Evolutionary conservation across 2,113 vertebrate species (phyloP).

Genomic region (Syngnathus scovelli): DNA sequence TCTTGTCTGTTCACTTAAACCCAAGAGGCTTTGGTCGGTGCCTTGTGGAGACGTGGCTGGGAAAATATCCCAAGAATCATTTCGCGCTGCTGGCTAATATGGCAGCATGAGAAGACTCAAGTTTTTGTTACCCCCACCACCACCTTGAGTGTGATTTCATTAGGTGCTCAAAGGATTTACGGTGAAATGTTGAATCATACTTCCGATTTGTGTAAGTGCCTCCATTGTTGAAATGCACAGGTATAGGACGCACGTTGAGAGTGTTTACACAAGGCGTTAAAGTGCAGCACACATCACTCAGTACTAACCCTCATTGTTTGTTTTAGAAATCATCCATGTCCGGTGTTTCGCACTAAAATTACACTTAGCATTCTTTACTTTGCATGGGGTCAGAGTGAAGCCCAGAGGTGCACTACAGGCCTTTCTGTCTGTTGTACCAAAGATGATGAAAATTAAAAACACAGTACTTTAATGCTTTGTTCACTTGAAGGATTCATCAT

Average conservation of each 20-base stretch:
- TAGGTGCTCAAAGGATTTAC: not conserved
- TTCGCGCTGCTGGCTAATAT: no score
- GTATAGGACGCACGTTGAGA: slow-evolving; percentile 33
- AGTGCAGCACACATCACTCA: slow-evolving; percentile 43
- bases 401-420: slow-evolving; percentile 36
- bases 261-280: slow-evolving; percentile 62
- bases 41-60: no score
- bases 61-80: no score
- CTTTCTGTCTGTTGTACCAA: slow-evolving; percentile 38
- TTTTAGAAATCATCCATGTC: slow-evolving; percentile 67
- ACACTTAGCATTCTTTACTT: slow-evolving; percentile 41
- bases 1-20: no score
- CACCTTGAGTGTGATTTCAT: no score
- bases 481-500: slow-evolving; percentile 41
- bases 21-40: no score
- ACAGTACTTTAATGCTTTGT: slow-evolving; percentile 33
- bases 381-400: slow-evolving; percentile 39
- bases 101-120: no score
- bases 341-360: slow-evolving; percentile 62
- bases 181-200: not conserved
- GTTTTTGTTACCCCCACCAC: no score
- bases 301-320: slow-evolving; percentile 51
- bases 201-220: not conserved
- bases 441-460: slow-evolving; percentile 57
- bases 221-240: slow-evolving; percentile 21